phyloP scores from a whole-genome alignment of 2,888 invertebrate species.

The Rhagium mordax region DNA sequence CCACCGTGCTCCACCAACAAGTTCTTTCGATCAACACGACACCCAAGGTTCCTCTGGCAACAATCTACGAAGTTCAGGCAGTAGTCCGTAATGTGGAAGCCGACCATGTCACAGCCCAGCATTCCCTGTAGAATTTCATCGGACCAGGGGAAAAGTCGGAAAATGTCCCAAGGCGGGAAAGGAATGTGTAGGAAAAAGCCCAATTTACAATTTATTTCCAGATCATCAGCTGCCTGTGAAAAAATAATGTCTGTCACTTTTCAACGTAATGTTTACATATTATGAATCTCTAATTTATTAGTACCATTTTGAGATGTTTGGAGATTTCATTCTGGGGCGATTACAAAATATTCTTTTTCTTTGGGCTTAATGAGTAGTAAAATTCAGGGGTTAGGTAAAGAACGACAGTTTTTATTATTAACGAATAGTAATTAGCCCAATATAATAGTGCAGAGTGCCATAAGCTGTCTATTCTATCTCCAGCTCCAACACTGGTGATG shows the following conservation, averaged over 20 bases:
- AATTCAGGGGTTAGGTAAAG: no score
- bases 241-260: not conserved
- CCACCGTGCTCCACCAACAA: slow-evolving; percentile 90
- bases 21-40: slow-evolving; percentile 90
- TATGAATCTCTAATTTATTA: no score
- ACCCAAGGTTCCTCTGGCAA: slow-evolving; percentile 89
- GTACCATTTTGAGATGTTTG: no score
- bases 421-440: no score
- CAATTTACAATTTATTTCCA: slow-evolving; percentile 82
- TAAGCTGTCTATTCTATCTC: no score
- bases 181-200: slow-evolving; percentile 97
- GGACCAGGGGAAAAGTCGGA: slow-evolving; percentile 92
- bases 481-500: no score
- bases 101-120: slow-evolving; percentile 93
- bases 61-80: slow-evolving; percentile 94
- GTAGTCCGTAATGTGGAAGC: slow-evolving; percentile 93
- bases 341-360: no score
- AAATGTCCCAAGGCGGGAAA: slow-evolving; percentile 95
- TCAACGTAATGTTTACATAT: no score
- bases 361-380: no score
- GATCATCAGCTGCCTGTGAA: slow-evolving; percentile 80
- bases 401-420: no score
- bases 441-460: no score
- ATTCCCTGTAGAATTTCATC: slow-evolving; percentile 94
- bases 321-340: no score